Conservation (phyloP, 2,888 invertebrate genomes). For the Torymus aiolomorphi region DNA sequence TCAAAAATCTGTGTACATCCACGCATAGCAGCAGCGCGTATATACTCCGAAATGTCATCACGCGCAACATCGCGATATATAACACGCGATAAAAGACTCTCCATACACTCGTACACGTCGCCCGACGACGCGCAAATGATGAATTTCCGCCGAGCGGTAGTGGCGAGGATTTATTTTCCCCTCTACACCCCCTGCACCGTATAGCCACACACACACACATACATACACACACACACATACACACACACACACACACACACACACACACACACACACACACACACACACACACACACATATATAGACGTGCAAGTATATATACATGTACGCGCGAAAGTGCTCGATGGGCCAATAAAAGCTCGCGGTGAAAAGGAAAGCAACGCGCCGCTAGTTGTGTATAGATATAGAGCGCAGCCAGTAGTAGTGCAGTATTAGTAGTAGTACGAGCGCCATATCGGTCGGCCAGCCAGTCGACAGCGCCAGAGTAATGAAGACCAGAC, state of each 20-base stretch:
- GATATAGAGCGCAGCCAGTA: too few species aligned
- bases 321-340: background rate
- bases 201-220: too few species aligned
- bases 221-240: too few species aligned
- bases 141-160: slow-evolving; percentile 2
- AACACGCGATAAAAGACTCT: background rate
- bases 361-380: background rate
- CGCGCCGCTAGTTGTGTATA: too few species aligned
- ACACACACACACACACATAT: background rate
- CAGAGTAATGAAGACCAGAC: slow-evolving; percentile 27
- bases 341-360: slow-evolving; percentile 31
- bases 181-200: background rate
- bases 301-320: too few species aligned
- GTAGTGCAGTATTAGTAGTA: background rate
- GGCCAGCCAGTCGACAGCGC: background rate
- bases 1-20: too few species aligned
- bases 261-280: too few species aligned
- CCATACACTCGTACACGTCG: background rate
- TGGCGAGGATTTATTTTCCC: slow-evolving; percentile 30
- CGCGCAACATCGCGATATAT: too few species aligned
- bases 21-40: too few species aligned
- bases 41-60: too few species aligned
- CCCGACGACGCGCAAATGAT: slow-evolving; percentile 30
- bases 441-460: slow-evolving; percentile 13
- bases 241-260: too few species aligned